A percentile compares a stretch with the other conserved stretches of the same genome.
These are phyloP conservation scores for Leuciscus waleckii DNA, from an alignment of 2,797 vertebrate species.

Conservation along the genomic window DNA sequence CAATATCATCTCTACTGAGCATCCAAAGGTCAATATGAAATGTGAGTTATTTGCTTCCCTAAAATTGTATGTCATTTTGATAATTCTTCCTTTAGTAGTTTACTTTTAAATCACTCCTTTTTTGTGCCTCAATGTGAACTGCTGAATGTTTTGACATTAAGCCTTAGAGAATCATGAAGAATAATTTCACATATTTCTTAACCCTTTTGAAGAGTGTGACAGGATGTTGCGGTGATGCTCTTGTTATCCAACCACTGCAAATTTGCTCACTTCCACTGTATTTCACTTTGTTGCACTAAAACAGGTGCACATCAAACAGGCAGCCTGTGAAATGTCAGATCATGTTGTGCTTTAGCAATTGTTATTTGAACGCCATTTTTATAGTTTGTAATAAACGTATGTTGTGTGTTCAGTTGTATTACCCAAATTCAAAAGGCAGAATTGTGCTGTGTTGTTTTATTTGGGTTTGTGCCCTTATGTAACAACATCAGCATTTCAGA, in stretches of 20 bases:
- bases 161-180: not conserved
- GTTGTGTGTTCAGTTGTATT: not conserved
- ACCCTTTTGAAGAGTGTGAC: not conserved
- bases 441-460: not conserved
- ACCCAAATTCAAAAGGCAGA: not conserved
- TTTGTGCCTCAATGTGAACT: not conserved
- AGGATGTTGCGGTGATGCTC: constrained; percentile 49
- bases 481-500: not conserved
- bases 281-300: constrained; percentile 31
- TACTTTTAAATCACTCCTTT: not conserved
- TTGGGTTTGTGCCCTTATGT: not conserved
- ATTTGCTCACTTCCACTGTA: constrained; percentile 19
- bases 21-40: constrained; percentile 3
- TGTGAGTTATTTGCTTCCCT: not conserved
- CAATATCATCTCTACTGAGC: not conserved
- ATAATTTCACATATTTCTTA: not conserved
- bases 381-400: not conserved
- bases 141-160: not conserved
- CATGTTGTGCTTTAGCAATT: not conserved
- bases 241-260: constrained; percentile 16
- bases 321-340: not conserved
- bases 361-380: not conserved
- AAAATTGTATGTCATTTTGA: not conserved
- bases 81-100: constrained; percentile 1
- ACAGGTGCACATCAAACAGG: constrained; percentile 34